Evolutionary conservation across 30 jellyfish, hydroid and myxozoan species (phyloP), one percentile per base, ranked within the genome.

Genomic region (Cassiopea andromeda): DNA sequence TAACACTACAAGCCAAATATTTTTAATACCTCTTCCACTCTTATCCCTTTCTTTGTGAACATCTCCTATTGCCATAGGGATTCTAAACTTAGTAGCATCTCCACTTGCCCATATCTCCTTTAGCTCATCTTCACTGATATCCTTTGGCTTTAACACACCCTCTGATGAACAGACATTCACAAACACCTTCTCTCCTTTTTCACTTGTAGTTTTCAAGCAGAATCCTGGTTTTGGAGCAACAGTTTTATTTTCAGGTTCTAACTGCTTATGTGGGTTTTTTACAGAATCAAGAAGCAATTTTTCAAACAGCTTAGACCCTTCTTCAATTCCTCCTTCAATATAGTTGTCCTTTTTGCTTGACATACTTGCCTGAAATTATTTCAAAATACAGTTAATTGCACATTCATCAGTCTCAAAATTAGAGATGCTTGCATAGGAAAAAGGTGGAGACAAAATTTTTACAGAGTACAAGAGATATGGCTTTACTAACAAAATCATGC

Each of bases 11-110:
- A 27, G 38, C 64, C 64, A 54, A 54, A 64, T 64, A 64, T 14
- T 64, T 27, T 9, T 4, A 5, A 64, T 16, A 89, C 98, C 98
- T 69, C 84, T 84, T 27, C 97, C 97, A 77, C 82, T 45, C 44
- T 90, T 88, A 71, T 95, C 99, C n/a, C 67, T 74, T 67, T 95
- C 99, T 70, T 60, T 83, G 89, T 95, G 99, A 45, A 85, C 80
- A 70, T 95, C 99, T 18, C 99, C 99, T 19, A 95, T 95, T 27
- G 98, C 96, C 99, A 95, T 95, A 5, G 99, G 99, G 1, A 95
- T 90, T 68, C 99, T 85, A 74, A 90, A 95, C 76, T 91, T 91
- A 0, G 99, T 95, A 1, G 99, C 98, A 84, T 95, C 99, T n/a
- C 95, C 96, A 50, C 88, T 67, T 19, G 81, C 87, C 45, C 92